Evolutionary conservation across 2,113 vertebrate genomes (phyloP), one percentile per base, ranked within the genome.

Genomic region (Lontra canadensis): DNA sequence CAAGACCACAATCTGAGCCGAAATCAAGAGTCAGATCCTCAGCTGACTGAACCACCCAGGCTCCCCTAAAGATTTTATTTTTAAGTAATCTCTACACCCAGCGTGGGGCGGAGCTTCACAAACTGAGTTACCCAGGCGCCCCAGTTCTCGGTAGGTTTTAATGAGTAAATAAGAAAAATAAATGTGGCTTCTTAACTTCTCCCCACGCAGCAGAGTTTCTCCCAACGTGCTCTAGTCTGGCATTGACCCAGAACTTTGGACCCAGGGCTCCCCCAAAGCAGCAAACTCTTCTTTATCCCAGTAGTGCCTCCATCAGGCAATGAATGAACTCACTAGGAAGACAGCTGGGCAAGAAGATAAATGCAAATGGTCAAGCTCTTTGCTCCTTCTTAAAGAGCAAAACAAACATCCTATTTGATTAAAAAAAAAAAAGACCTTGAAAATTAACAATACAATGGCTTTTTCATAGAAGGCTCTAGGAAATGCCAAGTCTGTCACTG

Each of bases 381-480:
- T 79, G 89, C 49, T 71, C 49, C 87, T 94, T 81, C 93, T 94
- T 95, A 83, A 95, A 89, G 73, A 91, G 88, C 80, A 97, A 95
- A 97, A 69, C 94, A 96, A 98, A 96, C 79, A 97, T 91, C 67
- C 89, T 61, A 87, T 89, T 97, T 61, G 47, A 49, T 39, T 90
- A 89, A 86, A 89, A 71, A 63, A 91, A 63, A 91, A 97, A 76
- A 63, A 92, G 81, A 90, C 31, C 20, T 92, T 95, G 86, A 73
- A 89, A 55, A 71, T 90, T 89, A 93, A 93, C 88, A 97, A 90
- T 88, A 91, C 88, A 96, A 79, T 93, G 78, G 73, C 65, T 93
- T 96, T 97, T 95, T 95, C 94, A 79, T 95, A 36, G 82, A 93
- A 85, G 52, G 39, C 86, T 97, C 93, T 94, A 97, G 97, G 97